Percentiles rank a stretch among this genome's conserved stretches.
Conservation (phyloP, 1,140 invertebrate genomes). For the Bombus huntii region DNA sequence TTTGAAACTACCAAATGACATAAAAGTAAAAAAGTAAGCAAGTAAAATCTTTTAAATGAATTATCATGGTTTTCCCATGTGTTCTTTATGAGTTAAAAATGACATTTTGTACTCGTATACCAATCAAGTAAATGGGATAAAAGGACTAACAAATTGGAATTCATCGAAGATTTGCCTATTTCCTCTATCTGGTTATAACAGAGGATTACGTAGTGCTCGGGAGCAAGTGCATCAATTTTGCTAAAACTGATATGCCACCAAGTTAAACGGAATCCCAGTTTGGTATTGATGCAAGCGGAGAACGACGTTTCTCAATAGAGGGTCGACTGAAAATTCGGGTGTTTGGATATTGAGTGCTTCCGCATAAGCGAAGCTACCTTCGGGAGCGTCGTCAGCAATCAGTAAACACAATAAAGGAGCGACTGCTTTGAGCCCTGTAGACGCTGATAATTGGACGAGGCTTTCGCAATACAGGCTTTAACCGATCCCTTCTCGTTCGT, state of each 20-base stretch:
- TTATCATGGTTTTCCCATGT: too few species aligned
- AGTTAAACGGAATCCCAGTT: conserved; percentile 11
- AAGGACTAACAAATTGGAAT: not conserved
- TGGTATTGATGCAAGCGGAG: conserved; percentile 27
- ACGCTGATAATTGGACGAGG: conserved; percentile 70
- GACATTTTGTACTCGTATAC: not conserved
- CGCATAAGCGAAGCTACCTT: conserved; percentile 24
- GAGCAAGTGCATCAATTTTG: not conserved
- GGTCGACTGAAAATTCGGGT: conserved; percentile 39
- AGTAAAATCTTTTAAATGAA: too few species aligned
- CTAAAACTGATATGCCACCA: not conserved
- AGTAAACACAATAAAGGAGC: conserved; percentile 59
- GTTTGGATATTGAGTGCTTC: conserved; percentile 18
- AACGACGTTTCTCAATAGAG: too few species aligned
- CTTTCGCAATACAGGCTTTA: conserved; percentile 61
- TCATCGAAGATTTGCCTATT: not conserved
- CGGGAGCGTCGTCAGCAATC: conserved; percentile 51
- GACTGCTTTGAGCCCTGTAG: conserved; percentile 58
- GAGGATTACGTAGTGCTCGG: too few species aligned
- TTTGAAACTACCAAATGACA: too few species aligned
- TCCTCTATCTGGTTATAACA: not conserved
- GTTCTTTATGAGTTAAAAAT: too few species aligned
- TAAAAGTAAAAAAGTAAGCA: too few species aligned
- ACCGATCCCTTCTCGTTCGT: conserved; percentile 37
- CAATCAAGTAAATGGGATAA: not conserved